phyloP scores from a whole-genome alignment of 2,113 vertebrate species.

The Rafetus swinhoei region DNA sequence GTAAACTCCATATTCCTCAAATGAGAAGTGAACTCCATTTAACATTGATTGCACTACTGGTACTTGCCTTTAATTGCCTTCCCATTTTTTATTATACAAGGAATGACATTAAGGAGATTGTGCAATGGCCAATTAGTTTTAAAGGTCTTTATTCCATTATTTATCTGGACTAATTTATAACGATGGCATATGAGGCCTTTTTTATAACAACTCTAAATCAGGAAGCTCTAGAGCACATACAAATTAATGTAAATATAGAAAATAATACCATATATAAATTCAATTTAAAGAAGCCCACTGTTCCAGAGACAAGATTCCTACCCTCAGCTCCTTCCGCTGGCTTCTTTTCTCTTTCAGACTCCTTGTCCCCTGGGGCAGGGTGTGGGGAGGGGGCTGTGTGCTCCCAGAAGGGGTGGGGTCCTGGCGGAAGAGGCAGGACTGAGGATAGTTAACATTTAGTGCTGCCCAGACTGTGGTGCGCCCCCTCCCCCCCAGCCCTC shows the following conservation, averaged over 20 bases:
- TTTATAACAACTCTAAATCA: conserved; percentile 63
- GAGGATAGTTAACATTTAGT: too few species aligned
- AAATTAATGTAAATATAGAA: conserved; percentile 66
- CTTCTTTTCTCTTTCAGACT: conserved; percentile 10
- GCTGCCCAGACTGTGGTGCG: too few species aligned
- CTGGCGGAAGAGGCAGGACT: too few species aligned
- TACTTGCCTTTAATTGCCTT: conserved; percentile 63
- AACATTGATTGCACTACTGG: neutral
- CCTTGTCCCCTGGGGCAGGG: conserved; percentile 8
- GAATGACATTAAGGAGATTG: conserved; percentile 60
- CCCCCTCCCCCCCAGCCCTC: too few species aligned
- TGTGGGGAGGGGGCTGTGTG: too few species aligned
- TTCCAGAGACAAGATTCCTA: conserved; percentile 42
- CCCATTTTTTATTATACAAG: conserved; percentile 47
- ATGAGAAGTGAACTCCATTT: neutral
- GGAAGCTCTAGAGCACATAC: conserved; percentile 49
- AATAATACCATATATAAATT: conserved; percentile 69
- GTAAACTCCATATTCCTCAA: neutral
- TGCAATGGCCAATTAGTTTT: conserved; percentile 68
- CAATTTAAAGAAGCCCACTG: conserved; percentile 57
- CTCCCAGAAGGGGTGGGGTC: too few species aligned
- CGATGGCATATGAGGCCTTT: conserved; percentile 39
- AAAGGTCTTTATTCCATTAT: conserved; percentile 74
- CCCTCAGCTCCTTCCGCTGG: conserved; percentile 12
- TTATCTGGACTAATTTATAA: conserved; percentile 71